These are phyloP conservation scores for Dermatophagoides farinae DNA, from an alignment of 1,140 invertebrate species.

Conservation along the genomic window DNA sequence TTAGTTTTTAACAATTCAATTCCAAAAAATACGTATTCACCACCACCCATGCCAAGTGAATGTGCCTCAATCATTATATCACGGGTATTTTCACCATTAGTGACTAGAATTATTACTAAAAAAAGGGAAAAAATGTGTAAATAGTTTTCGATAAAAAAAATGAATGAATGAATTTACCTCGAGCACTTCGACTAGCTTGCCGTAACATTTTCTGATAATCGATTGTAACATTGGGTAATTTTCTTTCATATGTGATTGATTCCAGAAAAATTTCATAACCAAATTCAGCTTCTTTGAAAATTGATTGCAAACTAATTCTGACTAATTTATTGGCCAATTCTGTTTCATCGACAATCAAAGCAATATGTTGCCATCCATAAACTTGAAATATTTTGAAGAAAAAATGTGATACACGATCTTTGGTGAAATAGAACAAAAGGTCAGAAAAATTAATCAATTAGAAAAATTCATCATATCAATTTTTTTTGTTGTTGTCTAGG, in stretches of 20 bases:
- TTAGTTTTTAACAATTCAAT: constrained; percentile 12
- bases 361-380: constrained; percentile 61
- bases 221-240: constrained; percentile 1
- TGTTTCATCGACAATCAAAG: constrained; percentile 49
- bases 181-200: constrained; percentile 6
- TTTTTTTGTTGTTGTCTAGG: no score
- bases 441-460: no score
- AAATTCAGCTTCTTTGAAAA: constrained; percentile 11
- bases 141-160: neutral
- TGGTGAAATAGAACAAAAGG: neutral
- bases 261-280: constrained; percentile 9
- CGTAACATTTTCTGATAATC: neutral
- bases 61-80: constrained; percentile 14
- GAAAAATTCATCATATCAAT: no score
- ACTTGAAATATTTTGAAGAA: constrained; percentile 33
- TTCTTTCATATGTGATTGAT: neutral
- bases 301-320: neutral
- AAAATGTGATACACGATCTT: constrained; percentile 53
- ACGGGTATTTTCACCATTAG: constrained; percentile 5
- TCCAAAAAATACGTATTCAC: constrained; percentile 14
- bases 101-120: constrained; percentile 8
- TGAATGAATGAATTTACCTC: constrained; percentile 3
- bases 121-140: neutral
- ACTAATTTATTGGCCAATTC: neutral
- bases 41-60: constrained; percentile 14